phyloP scores from a whole-genome alignment of 2,888 invertebrate species.

The Xanthorhoe spadicearia region DNA sequence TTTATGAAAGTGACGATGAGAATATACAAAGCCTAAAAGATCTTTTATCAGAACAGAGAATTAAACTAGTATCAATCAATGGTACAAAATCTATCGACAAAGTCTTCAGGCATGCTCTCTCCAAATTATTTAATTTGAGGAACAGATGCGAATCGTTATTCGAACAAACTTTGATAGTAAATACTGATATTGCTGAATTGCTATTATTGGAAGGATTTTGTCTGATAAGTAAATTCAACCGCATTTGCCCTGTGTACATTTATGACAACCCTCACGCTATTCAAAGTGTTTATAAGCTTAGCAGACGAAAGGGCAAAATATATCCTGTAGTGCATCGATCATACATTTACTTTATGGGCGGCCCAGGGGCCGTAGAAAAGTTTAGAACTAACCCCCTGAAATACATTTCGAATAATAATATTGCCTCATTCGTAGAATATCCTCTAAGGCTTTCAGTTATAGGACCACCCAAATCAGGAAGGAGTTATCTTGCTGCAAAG shows the following conservation, averaged over 20 bases:
- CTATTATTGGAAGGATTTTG: conserved; percentile 85
- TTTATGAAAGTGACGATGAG: conserved; percentile 74
- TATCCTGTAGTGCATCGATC: conserved; percentile 85
- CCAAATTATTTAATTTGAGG: conserved; percentile 62
- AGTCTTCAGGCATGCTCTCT: conserved; percentile 58
- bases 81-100: conserved; percentile 65
- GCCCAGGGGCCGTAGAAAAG: conserved; percentile 70
- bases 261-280: conserved; percentile 76
- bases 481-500: conserved; percentile 83
- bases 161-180: conserved; percentile 83
- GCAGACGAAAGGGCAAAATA: conserved; percentile 68
- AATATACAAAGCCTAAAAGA: conserved; percentile 71
- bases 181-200: conserved; percentile 82
- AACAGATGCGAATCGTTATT: conserved; percentile 80
- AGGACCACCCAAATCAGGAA: conserved; percentile 87
- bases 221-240: conserved; percentile 86
- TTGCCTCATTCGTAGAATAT: conserved; percentile 73
- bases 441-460: conserved; percentile 84
- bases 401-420: conserved; percentile 74
- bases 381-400: conserved; percentile 85
- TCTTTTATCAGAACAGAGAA: conserved; percentile 66
- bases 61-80: conserved; percentile 74
- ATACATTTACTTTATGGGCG: conserved; percentile 85
- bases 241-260: conserved; percentile 87
- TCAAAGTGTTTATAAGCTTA: conserved; percentile 76